Conservation (phyloP, 2,797 vertebrate genomes). For the Pseudomugil gertrudae region DNA sequence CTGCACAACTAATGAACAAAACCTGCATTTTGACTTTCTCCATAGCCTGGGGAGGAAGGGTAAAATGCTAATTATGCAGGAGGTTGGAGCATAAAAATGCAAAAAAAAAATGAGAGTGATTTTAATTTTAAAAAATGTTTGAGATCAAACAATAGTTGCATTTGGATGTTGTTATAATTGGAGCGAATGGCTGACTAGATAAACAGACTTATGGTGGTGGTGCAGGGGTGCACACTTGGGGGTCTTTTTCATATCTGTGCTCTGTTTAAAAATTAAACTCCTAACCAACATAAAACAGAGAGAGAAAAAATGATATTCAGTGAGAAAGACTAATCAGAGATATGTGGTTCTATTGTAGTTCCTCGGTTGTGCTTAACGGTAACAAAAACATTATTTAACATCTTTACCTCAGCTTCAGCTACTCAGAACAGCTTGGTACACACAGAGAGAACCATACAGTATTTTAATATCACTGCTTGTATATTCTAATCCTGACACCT, state of each 20-base stretch:
- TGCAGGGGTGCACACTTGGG: slow-evolving; percentile 61
- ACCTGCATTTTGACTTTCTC: slow-evolving; percentile 66
- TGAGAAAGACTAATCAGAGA: slow-evolving; percentile 68
- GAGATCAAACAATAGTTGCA: slow-evolving; percentile 77
- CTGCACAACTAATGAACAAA: slow-evolving; percentile 63
- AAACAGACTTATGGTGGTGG: slow-evolving; percentile 63
- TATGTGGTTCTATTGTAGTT: slow-evolving; percentile 67
- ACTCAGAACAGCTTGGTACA: slow-evolving; percentile 39
- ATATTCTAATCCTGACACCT: slow-evolving; percentile 78
- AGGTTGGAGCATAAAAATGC: slow-evolving; percentile 40
- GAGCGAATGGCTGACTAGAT: slow-evolving; percentile 76
- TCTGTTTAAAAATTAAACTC: slow-evolving; percentile 76
- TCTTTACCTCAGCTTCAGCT: slow-evolving; percentile 67
- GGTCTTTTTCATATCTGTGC: slow-evolving; percentile 68
- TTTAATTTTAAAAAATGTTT: slow-evolving; percentile 67
- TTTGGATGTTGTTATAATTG: slow-evolving; percentile 79
- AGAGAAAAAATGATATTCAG: slow-evolving; percentile 72
- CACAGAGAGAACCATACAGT: slow-evolving; percentile 48
- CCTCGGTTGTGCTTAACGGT: slow-evolving; percentile 57
- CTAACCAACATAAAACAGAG: slow-evolving; percentile 52
- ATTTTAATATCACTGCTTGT: slow-evolving; percentile 75
- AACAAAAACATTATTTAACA: slow-evolving; percentile 77
- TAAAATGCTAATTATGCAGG: slow-evolving; percentile 53
- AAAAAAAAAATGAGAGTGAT: slow-evolving; percentile 49
- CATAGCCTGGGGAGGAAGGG: slow-evolving; percentile 36